A percentile compares a stretch with the other conserved stretches of the same genome.
Evolutionary conservation across 2,797 vertebrate species (phyloP).

Genomic region (Platalea minor): DNA sequence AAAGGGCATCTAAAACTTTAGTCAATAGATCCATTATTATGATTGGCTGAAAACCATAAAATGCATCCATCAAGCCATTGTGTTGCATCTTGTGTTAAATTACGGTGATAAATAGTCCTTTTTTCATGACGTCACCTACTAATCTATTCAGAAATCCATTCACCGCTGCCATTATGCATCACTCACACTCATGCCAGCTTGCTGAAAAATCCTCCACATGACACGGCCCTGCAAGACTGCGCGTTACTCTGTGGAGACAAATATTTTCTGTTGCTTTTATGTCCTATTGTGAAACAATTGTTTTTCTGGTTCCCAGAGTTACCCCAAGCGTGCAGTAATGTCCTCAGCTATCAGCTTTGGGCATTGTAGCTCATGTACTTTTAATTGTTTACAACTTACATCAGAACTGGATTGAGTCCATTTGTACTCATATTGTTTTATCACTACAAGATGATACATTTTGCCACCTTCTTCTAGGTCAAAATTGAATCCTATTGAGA

Average conservation of each 20-base stretch:
- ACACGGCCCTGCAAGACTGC: conserved; percentile 48
- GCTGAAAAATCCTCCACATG: conserved; percentile 56
- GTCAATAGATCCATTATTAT: conserved; percentile 81
- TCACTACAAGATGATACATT: conserved; percentile 69
- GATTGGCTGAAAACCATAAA: conserved; percentile 82
- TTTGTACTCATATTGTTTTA: conserved; percentile 69
- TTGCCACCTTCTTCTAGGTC: conserved; percentile 74
- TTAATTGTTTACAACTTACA: conserved; percentile 74
- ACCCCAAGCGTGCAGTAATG: conserved; percentile 69
- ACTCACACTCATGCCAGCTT: conserved; percentile 65
- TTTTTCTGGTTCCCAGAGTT: conserved; percentile 66
- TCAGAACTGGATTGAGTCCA: conserved; percentile 67
- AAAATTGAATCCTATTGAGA: conserved; percentile 72
- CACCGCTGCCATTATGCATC: conserved; percentile 69
- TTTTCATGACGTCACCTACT: conserved; percentile 76
- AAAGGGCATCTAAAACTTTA: conserved; percentile 78
- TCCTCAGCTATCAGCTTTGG: conserved; percentile 67
- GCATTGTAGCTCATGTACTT: conserved; percentile 71
- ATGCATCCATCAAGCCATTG: conserved; percentile 78
- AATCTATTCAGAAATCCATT: conserved; percentile 79
- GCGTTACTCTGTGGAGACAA: conserved; percentile 53
- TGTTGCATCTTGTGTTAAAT: conserved; percentile 78
- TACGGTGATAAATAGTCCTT: conserved; percentile 78
- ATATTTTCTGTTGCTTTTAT: conserved; percentile 69
- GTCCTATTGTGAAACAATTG: conserved; percentile 72